Evolutionary conservation across 2,888 invertebrate species (phyloP), one percentile per base, ranked within the genome.

Genomic region (Tyria jacobaeae): DNA sequence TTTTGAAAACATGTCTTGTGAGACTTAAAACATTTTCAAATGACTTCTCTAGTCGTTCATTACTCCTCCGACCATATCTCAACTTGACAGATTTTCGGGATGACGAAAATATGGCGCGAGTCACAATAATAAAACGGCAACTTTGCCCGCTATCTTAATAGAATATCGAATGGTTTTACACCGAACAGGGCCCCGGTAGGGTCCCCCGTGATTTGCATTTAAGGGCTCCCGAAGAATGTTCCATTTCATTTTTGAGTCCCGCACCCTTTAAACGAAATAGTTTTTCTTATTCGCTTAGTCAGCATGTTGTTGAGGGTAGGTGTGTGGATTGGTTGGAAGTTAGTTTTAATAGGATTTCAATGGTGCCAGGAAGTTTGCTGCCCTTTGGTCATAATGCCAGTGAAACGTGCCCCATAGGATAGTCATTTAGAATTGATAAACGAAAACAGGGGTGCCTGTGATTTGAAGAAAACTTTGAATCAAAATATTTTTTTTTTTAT

Each of bases 71-170:
- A 56, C 68, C 83, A 83, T 90, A 91, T 91, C 90, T 90, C 84
- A 86, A 67, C 77, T 72, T 87, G 90, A 88, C 91, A 90, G 88
- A 87, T 89, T 87, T 81, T 78, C 76, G 61, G 66, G 65, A 77
- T 87, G 90, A 87, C 80, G 88, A 86, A 89, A 92, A 91, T 91
- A 91, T 90, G 89, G 80, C 83, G 60, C 71, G 62, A 60, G 79
- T 78, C 80, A 78, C 80, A 82, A 85, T 85, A 86, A 87, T 84
- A 76, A 73, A 76, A 76, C 37, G 68, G 53, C 68, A 82, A 74
- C 70, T 70, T 79, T 70, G 72, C 69, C 58, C 80, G 84, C 82
- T 90, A 92, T 92, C 92, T 91, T 91, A 92, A 92, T 92, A 91
- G 90, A 91, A 92, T 88, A 92, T 92, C 91, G 84, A 80, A 67